Evolutionary conservation across 2,113 vertebrate genomes (phyloP).

Genomic region (Panthera uncia): DNA sequence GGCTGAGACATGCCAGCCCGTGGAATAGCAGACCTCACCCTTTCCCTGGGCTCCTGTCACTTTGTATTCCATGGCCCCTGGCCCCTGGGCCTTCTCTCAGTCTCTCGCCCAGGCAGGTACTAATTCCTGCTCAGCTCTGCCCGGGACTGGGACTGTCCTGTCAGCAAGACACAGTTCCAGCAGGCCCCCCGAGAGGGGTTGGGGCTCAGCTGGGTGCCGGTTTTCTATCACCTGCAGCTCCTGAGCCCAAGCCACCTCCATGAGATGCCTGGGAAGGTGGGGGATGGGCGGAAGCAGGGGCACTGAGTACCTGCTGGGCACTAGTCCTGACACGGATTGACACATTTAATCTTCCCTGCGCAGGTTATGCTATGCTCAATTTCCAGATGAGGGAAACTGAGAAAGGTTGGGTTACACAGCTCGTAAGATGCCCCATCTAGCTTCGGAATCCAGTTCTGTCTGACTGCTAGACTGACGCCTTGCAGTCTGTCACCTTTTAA

Average conservation of each 20-base stretch:
- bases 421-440: not conserved
- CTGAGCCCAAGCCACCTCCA: not conserved
- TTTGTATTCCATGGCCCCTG: fast-evolving
- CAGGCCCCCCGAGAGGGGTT: not conserved
- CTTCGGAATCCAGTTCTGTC: not conserved
- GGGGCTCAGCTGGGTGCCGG: not conserved
- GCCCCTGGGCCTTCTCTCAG: not conserved
- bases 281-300: not conserved
- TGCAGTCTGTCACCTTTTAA: not conserved
- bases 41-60: not conserved
- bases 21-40: not conserved
- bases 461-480: not conserved
- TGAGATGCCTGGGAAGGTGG: not conserved
- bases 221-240: not conserved
- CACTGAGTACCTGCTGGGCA: not conserved
- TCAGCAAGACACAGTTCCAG: not conserved
- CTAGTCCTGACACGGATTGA: fast-evolving
- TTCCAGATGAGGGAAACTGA: not conserved
- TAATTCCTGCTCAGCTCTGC: not conserved
- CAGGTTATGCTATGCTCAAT: not conserved
- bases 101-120: not conserved
- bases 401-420: not conserved
- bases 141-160: not conserved
- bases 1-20: not conserved
- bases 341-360: fast-evolving